Conservation (phyloP, 2,888 invertebrate genomes). For the Eupsilia transversa region DNA sequence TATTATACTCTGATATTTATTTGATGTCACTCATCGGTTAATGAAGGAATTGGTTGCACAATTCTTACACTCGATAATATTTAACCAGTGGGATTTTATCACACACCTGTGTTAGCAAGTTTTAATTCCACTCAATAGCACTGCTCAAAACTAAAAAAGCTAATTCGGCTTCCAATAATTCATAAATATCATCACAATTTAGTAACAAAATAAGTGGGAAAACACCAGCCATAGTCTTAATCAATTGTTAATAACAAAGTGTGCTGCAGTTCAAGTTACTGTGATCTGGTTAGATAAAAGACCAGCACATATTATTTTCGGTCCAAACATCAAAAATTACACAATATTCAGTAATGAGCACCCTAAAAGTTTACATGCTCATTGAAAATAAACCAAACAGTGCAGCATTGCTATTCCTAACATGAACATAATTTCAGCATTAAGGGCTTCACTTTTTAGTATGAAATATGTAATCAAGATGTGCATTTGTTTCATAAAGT, state of each 20-base stretch:
- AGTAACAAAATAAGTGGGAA: not conserved
- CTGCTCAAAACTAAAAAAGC: no score
- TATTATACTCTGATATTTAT: not conserved
- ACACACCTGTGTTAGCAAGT: not conserved
- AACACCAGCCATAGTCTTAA: no score
- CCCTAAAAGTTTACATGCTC: not conserved
- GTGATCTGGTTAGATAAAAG: not conserved
- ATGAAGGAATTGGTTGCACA: not conserved
- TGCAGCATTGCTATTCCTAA: not conserved
- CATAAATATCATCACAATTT: not conserved
- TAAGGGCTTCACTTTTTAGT: not conserved
- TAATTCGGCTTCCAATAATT: not conserved
- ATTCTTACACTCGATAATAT: not conserved
- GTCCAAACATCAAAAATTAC: not conserved
- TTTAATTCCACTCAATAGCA: not conserved
- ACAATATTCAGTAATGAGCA: not conserved
- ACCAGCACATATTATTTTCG: not conserved
- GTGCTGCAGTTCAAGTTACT: not conserved
- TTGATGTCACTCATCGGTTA: not conserved
- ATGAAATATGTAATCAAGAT: not conserved
- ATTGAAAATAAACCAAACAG: not conserved
- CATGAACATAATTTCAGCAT: not conserved
- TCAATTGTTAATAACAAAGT: not conserved
- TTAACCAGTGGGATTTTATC: not conserved
- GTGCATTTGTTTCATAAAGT: constrained; percentile 10